Conservation (phyloP, 2,888 invertebrate species). For the Ferrisia virgata region DNA sequence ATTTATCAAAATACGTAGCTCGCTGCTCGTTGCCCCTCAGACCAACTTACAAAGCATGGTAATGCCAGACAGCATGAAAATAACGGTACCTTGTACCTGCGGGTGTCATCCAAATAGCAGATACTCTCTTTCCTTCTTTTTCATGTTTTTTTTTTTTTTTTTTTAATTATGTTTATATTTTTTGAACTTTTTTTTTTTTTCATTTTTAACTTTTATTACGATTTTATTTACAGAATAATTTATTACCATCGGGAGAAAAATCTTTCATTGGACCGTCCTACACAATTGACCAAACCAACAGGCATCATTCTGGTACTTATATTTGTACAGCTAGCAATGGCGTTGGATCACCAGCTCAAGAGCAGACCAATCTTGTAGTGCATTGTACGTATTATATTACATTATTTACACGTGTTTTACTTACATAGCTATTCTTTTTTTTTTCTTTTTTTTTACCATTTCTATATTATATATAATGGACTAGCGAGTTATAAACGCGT, state of each 20-base stretch:
- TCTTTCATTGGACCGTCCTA: conserved; percentile 60
- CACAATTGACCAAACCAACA: conserved; percentile 58
- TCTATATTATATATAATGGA: not conserved
- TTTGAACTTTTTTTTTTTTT: not conserved
- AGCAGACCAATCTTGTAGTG: conserved; percentile 56
- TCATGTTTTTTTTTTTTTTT: not conserved
- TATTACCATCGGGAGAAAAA: conserved; percentile 62
- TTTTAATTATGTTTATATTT: not conserved
- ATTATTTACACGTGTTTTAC: not conserved
- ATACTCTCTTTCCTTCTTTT: too few relatives aligned
- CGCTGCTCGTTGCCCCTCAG: not conserved
- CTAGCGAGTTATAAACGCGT: not conserved
- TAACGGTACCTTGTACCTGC: not conserved
- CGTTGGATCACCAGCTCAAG: conserved; percentile 55
- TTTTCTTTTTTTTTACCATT: too few relatives aligned
- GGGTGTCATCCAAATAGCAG: too few relatives aligned
- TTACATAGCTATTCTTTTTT: too few relatives aligned
- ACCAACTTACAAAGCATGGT: too few relatives aligned
- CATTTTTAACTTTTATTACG: not conserved
- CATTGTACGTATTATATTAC: conserved; percentile 53
- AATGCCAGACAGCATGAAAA: conserved; percentile 33
- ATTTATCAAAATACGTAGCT: conserved; percentile 21
- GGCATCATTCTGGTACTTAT: conserved; percentile 53
- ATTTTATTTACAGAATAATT: conserved; percentile 55
- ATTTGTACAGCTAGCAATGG: conserved; percentile 57